Conservation (phyloP, 2,113 vertebrate species). For the Xyrauchen texanus region DNA sequence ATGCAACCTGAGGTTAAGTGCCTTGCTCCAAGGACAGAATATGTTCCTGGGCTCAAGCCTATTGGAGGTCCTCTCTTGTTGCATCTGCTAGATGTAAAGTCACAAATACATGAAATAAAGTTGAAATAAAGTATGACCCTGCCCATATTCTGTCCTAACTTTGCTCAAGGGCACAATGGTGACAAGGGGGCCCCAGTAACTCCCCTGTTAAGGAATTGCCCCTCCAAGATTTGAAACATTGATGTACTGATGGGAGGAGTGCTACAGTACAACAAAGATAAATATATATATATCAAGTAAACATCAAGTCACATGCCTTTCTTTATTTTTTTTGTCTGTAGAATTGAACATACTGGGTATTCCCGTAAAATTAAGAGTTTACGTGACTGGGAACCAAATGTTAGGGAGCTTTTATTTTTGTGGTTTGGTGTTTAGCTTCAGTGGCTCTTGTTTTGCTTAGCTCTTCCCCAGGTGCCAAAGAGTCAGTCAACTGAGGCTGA, state of each 20-base stretch:
- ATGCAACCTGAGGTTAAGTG: too few relatives aligned
- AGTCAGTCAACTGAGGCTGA: constrained; percentile 26
- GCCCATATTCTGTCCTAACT: too few relatives aligned
- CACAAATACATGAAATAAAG: too few relatives aligned
- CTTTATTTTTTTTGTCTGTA: too few relatives aligned
- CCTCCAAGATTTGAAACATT: background rate
- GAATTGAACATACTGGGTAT: constrained; percentile 1
- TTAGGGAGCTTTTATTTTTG: constrained; percentile 1
- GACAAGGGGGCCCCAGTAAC: background rate
- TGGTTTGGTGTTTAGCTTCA: constrained; percentile 30
- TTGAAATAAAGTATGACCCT: too few relatives aligned
- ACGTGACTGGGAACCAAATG: constrained; percentile 18
- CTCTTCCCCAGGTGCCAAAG: constrained; percentile 28
- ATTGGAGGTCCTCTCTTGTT: too few relatives aligned
- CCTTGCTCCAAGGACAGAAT: too few relatives aligned
- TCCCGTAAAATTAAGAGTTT: background rate
- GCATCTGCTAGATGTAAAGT: too few relatives aligned
- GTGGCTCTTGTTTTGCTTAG: constrained; percentile 40
- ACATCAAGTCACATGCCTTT: too few relatives aligned
- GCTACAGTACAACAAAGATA: background rate
- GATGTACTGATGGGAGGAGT: background rate
- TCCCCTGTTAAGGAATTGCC: background rate
- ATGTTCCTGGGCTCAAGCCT: too few relatives aligned
- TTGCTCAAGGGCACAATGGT: background rate
- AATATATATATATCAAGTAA: too few relatives aligned